Evolutionary conservation across 2,797 vertebrate species (phyloP), one percentile per base, ranked within the genome.

Genomic region (Poeciliopsis presidionis): DNA sequence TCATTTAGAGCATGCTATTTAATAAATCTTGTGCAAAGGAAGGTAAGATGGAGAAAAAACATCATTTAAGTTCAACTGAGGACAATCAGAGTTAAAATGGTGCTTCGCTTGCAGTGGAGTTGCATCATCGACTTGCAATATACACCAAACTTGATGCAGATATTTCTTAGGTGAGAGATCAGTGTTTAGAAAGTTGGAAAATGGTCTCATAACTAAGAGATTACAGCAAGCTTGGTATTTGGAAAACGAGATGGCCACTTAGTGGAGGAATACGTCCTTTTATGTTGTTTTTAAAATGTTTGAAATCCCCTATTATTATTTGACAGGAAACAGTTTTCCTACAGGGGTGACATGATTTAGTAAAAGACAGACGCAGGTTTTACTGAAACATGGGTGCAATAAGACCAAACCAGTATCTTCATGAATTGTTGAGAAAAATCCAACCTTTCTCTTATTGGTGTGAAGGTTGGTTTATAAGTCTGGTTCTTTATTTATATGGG

Each of bases 181-280:
- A 59, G 25, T n/a, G 43, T 3, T 11, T 47, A 65, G 3, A 65
- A 65, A 41, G 36, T 67, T 67, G 63, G 9, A 67, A 41, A 41
- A 41, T 67, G 3, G 20, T 41, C 36, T 67, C 63, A 67, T 67
- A 5, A 67, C 63, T 67, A 67, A 67, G 41, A 46, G 70, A 72
- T 72, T 72, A 46, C 70, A 5, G n/a, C 3, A 30, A 72, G 16
- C 70, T 33, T 33, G 28, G 45, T 30, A 46, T 49, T 47, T 72
- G 63, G 63, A 67, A 41, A 41, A 46, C 33, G 51, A 46, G 45
- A 72, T 30, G 46, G 28, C 28, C 28, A 72, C 45, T 49, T 49
- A 49, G 14, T 49, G 70, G 45, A 47, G 46, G 46, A 49, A 43
- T 41, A 30, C 53, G 30, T 67, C 36, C 63, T 67, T 67, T 36